phyloP scores from a whole-genome alignment of 2,113 vertebrate species.

The Melanotaenia duboulayi region DNA sequence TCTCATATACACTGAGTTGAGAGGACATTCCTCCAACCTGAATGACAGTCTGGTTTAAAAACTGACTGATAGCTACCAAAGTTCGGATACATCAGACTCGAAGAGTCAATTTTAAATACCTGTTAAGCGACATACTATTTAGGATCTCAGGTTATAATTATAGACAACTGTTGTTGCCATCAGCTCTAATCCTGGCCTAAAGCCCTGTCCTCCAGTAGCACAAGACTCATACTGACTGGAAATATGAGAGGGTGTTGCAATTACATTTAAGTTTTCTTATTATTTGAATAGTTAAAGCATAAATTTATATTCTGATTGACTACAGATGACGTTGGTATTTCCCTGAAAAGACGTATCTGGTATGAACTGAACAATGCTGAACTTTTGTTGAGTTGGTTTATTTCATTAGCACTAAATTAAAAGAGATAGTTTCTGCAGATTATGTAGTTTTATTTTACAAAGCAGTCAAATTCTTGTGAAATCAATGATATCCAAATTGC shows the following conservation, averaged over 20 bases:
- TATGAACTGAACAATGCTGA: constrained; percentile 5
- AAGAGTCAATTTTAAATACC: constrained; percentile 37
- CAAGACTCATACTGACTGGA: neutral
- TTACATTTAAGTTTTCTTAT: neutral
- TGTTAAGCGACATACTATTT: constrained; percentile 16
- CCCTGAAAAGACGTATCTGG: neutral
- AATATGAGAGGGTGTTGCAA: constrained; percentile 28
- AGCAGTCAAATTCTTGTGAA: no score
- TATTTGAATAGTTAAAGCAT: neutral
- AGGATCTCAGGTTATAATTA: constrained; percentile 33
- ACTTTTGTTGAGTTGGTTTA: no score
- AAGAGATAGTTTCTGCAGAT: no score
- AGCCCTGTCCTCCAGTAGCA: constrained; percentile 4
- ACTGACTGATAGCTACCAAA: constrained; percentile 49
- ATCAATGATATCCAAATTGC: no score
- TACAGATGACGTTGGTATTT: neutral
- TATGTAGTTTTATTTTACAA: no score
- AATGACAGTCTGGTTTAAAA: constrained; percentile 33
- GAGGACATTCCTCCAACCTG: constrained; percentile 41
- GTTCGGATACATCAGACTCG: constrained; percentile 39
- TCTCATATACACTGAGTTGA: constrained; percentile 35
- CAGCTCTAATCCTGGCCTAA: constrained; percentile 54
- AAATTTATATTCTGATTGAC: neutral
- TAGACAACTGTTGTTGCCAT: constrained; percentile 35
- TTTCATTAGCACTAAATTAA: no score